Percentiles rank a stretch among this genome's conserved stretches.
These are phyloP conservation scores for Falco rusticolus DNA, from an alignment of 2,797 vertebrate genomes.

Conservation along the genomic window DNA sequence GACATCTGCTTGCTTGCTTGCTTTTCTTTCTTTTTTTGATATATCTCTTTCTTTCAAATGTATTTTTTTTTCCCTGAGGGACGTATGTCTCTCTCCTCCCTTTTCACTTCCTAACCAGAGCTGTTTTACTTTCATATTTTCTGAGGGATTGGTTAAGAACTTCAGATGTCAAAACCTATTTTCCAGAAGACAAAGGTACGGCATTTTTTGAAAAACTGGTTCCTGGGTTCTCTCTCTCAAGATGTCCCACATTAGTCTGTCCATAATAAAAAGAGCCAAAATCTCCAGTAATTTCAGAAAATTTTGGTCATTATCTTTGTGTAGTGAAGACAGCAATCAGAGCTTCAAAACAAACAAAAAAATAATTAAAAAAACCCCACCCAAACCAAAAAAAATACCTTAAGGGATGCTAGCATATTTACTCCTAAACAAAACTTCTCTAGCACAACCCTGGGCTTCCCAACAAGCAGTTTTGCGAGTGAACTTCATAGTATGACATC, in stretches of 20 bases:
- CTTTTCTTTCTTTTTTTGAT: background rate
- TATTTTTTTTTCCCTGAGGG: background rate
- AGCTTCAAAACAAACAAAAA: background rate
- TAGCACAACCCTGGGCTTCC: constrained; percentile 22
- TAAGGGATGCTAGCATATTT: constrained; percentile 16
- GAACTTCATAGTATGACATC: constrained; percentile 68
- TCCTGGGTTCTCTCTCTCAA: background rate
- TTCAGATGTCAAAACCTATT: background rate
- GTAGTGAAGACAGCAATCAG: background rate
- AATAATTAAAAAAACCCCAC: background rate
- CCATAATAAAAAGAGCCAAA: background rate
- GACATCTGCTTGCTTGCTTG: background rate
- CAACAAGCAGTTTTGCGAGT: constrained; percentile 41
- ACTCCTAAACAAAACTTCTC: constrained; percentile 51
- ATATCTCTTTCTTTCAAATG: background rate
- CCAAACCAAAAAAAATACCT: background rate
- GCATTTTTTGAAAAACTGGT: background rate
- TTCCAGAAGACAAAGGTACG: background rate
- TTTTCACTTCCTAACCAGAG: background rate
- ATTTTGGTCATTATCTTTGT: background rate
- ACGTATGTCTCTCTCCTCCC: background rate
- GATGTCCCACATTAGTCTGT: background rate
- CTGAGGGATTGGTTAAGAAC: background rate
- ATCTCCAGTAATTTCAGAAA: constrained; percentile 5
- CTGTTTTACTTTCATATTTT: background rate